Conservation (phyloP, 2,888 invertebrate species). For the Liopterus haemorrhoidalis region DNA sequence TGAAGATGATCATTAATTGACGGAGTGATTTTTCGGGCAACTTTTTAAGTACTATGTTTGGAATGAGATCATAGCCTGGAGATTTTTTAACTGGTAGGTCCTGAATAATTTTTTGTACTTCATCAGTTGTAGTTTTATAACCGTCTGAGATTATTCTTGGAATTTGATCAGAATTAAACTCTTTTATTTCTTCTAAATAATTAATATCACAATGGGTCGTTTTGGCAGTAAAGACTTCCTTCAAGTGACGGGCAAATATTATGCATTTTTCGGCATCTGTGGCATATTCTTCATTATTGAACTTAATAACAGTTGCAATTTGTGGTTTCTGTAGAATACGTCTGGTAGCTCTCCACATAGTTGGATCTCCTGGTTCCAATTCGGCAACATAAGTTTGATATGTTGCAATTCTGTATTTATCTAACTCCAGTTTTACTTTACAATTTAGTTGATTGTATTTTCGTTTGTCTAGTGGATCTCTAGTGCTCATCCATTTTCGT, state of each 20-base stretch:
- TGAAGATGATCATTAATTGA: slow-evolving; percentile 35
- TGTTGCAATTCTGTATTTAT: slow-evolving; percentile 2
- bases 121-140: slow-evolving; percentile 6
- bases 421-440: slow-evolving; percentile 6
- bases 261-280: too few species aligned
- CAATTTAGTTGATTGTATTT: slow-evolving; percentile 2
- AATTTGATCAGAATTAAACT: neutral
- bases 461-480: slow-evolving; percentile 1
- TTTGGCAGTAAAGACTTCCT: too few species aligned
- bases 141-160: neutral
- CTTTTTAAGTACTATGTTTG: slow-evolving; percentile 5
- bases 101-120: slow-evolving; percentile 5
- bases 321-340: slow-evolving; percentile 1
- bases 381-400: too few species aligned
- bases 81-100: slow-evolving; percentile 10
- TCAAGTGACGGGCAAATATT: too few species aligned
- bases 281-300: neutral
- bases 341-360: too few species aligned
- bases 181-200: neutral
- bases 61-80: slow-evolving; percentile 1
- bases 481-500: slow-evolving; percentile 7
- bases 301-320: neutral
- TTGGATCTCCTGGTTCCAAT: too few species aligned
- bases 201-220: neutral
- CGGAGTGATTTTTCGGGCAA: slow-evolving; percentile 21